Evolutionary conservation across 37 sponge, comb jelly and placozoan species (phyloP).

Genomic region (Diacarnus erythraeanus): DNA sequence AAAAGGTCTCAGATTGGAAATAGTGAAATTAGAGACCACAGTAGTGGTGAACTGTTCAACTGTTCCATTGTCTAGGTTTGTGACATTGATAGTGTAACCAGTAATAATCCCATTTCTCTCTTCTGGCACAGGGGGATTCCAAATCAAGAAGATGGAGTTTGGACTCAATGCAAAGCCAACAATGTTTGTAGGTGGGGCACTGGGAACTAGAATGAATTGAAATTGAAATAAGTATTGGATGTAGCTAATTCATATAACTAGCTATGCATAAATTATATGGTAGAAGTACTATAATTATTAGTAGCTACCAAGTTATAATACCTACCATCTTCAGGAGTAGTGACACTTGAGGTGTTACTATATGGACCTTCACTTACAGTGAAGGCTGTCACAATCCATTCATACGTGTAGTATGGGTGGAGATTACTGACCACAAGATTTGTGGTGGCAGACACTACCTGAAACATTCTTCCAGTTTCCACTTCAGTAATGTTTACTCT

Average conservation of each 20-base stretch:
- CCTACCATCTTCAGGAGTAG: slow-evolving; percentile 40
- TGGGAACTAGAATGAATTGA: background rate
- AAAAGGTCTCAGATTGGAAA: slow-evolving; percentile 28
- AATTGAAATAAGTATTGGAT: too few relatives aligned
- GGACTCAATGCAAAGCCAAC: background rate
- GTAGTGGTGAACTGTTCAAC: background rate
- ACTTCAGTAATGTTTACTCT: slow-evolving; percentile 23
- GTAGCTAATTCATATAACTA: background rate
- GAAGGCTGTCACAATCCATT: slow-evolving; percentile 25
- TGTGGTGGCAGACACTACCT: slow-evolving; percentile 2
- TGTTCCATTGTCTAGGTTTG: slow-evolving; percentile 4
- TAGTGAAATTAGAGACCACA: background rate
- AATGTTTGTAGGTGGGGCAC: slow-evolving; percentile 1
- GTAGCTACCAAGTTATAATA: background rate
- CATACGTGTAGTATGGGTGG: slow-evolving; percentile 56
- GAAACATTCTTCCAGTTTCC: background rate
- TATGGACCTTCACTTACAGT: slow-evolving; percentile 48
- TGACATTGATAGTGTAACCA: background rate
- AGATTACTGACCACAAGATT: slow-evolving; percentile 14
- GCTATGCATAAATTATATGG: background rate
- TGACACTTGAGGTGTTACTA: slow-evolving; percentile 1
- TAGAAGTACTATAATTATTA: background rate
- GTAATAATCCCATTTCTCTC: slow-evolving; percentile 8
- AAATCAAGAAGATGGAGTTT: background rate
- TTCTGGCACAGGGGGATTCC: slow-evolving; percentile 6